Conservation (phyloP, 2,888 invertebrate genomes). For the Balanococcus diminutus region DNA sequence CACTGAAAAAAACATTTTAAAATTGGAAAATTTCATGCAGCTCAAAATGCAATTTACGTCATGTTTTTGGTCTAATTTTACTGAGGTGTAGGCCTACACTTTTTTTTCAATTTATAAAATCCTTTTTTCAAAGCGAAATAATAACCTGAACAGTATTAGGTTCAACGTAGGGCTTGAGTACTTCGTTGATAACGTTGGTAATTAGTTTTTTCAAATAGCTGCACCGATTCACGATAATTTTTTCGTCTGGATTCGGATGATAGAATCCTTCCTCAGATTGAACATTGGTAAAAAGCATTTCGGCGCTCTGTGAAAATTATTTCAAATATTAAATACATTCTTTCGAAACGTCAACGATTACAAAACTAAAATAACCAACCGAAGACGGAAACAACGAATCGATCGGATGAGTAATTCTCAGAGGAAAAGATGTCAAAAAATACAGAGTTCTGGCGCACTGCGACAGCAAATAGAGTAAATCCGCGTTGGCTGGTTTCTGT, state of each 20-base stretch:
- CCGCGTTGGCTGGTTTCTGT: constrained; percentile 76
- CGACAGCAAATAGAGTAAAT: constrained; percentile 78
- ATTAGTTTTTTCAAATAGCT: constrained; percentile 52
- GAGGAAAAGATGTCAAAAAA: constrained; percentile 77
- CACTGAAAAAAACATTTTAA: too few species aligned
- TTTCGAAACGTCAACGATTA: background rate
- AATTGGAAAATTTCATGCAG: too few species aligned
- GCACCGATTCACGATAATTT: constrained; percentile 43
- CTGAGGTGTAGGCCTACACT: too few species aligned
- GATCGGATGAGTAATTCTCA: constrained; percentile 75
- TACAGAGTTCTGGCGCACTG: constrained; percentile 78
- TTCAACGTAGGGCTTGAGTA: constrained; percentile 52
- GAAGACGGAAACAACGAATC: constrained; percentile 79
- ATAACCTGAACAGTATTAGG: constrained; percentile 34
- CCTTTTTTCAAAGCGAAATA: too few species aligned
- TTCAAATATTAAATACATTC: background rate
- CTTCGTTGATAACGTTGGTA: constrained; percentile 45
- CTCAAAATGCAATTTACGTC: too few species aligned
- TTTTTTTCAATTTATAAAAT: too few species aligned
- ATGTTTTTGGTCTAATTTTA: too few species aligned
- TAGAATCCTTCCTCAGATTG: constrained; percentile 46
- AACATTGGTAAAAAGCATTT: constrained; percentile 43
- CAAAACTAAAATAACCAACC: constrained; percentile 63
- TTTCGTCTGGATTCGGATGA: constrained; percentile 47
- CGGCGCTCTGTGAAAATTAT: constrained; percentile 46